These are phyloP conservation scores for Ctenopoma kingsleyae DNA, from an alignment of 2,797 vertebrate species.

Conservation along the genomic window DNA sequence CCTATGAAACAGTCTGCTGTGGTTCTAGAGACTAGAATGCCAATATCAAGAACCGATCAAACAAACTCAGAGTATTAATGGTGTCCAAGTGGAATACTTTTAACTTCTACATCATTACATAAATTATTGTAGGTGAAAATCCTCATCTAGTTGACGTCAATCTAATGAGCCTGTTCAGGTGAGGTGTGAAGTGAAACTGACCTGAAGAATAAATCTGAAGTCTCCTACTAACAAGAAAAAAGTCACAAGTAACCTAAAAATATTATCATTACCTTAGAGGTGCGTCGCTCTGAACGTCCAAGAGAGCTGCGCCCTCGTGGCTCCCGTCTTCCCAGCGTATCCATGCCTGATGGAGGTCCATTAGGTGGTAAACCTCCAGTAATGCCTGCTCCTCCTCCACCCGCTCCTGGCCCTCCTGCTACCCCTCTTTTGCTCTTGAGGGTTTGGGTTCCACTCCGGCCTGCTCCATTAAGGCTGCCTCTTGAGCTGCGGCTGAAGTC, in stretches of 20 bases:
- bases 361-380: conserved; percentile 63
- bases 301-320: conserved; percentile 91
- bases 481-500: conserved; percentile 97
- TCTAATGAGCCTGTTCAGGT: no score
- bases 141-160: no score
- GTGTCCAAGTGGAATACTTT: background rate
- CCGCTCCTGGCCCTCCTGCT: conserved; percentile 64
- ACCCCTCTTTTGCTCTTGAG: conserved; percentile 88
- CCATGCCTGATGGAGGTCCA: conserved; percentile 76
- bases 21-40: background rate
- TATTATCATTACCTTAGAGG: conserved; percentile 85
- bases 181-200: no score
- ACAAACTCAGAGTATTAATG: background rate
- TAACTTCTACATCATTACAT: no score
- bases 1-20: background rate
- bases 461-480: conserved; percentile 92
- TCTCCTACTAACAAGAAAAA: no score
- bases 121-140: no score
- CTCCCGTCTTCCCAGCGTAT: conserved; percentile 88
- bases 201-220: no score
- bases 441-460: conserved; percentile 86
- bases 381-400: conserved; percentile 32
- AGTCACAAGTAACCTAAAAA: background rate
- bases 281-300: conserved; percentile 93
- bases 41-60: conserved; percentile 4